Percentiles rank a stretch among this genome's conserved stretches.
Conservation (phyloP, 2,888 invertebrate species). For the Muscina levida region DNA sequence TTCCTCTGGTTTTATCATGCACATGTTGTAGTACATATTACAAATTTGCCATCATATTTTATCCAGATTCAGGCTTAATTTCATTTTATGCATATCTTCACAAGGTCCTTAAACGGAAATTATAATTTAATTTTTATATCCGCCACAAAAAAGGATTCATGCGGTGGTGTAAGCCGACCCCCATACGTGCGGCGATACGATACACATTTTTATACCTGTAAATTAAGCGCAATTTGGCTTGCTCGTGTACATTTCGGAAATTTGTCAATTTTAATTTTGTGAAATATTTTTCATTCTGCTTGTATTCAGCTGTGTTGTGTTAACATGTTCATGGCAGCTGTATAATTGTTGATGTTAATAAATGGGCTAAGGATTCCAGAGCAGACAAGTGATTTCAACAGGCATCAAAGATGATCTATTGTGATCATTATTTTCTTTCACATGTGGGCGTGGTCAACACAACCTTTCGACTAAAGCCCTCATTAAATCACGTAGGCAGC, state of each 20-base stretch:
- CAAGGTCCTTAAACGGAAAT: conserved; percentile 54
- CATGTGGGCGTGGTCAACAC: no score
- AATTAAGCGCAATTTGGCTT: neutral
- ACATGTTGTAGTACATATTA: conserved; percentile 22
- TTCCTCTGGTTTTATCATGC: neutral
- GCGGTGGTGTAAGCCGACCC: no score
- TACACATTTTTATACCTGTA: neutral
- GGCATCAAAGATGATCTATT: no score
- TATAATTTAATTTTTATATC: conserved; percentile 61
- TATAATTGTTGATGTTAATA: no score
- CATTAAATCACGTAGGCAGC: no score
- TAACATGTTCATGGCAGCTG: no score
- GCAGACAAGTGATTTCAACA: no score
- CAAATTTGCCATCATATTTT: conserved; percentile 23
- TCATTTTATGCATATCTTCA: conserved; percentile 57
- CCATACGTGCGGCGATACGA: no score
- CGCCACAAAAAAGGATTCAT: conserved; percentile 34
- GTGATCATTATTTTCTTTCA: no score
- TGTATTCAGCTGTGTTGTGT: neutral
- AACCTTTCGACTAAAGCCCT: no score
- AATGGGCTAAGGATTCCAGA: no score
- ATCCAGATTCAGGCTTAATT: conserved; percentile 59
- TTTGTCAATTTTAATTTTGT: neutral
- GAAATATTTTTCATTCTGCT: neutral
- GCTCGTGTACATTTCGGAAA: neutral